Evolutionary conservation across 2,888 invertebrate species (phyloP), one percentile per base, ranked within the genome.

Genomic region (Eupithecia vulgata): DNA sequence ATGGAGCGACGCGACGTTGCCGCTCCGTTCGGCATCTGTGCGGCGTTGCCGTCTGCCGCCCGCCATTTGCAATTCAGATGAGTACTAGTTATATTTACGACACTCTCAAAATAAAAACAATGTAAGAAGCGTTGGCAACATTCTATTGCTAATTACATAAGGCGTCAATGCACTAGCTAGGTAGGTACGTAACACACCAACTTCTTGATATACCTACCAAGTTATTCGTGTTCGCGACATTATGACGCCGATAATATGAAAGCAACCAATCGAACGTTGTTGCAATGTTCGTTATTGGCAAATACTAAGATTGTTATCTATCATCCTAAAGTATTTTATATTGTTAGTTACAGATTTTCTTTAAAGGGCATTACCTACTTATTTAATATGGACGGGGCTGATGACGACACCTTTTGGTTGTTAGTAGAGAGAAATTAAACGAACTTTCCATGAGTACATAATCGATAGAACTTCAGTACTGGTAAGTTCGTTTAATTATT

Each of bases 31-130:
- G 69, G 72, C 67, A 77, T 70, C 74, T 76, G 79, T 76, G 89
- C 90, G 86, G 82, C 84, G 92, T 90, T 91, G 89, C 84, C 81
- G 62, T 84, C 80, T 83, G 81, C 80, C 80, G 85, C 85, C 40
- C 65, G 90, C 91, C 91, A 92, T 92, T 92, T 92, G 91, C 91
- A 91, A 90, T 90, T 90, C 86, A 87, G 86, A 88, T 90, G 88
- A 86, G 86, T 83, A 80, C 83, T 80, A 85, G 84, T 84, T 83
- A 45, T 35, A 81, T 86, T 86, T 90, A 89, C 90, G 89, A 87
- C 89, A 86, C 84, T 87, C 88, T 89, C 91, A 88, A 91, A 91
- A 91, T 91, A 91, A 92, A 91, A 92, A 91, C 91, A 91, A 87
- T 88, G 86, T 84, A 86, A 85, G 86, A 87, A 48, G 80, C 82